These are phyloP conservation scores for Callospermophilus lateralis DNA, from an alignment of 2,113 vertebrate species.

Conservation along the genomic window DNA sequence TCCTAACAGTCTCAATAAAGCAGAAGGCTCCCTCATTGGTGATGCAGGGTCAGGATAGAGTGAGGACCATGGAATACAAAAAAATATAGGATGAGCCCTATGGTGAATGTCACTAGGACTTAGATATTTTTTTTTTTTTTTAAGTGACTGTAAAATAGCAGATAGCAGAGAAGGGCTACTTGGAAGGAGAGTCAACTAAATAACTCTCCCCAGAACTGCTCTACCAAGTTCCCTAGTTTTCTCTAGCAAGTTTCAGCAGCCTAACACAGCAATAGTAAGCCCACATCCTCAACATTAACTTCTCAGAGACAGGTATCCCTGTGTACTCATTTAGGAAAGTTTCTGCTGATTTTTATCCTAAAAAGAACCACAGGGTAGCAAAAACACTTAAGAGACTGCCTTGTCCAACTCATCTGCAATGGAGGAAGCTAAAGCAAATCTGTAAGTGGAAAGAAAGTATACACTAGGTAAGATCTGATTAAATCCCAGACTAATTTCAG, in stretches of 20 bases:
- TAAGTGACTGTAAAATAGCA: neutral
- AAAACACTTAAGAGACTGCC: neutral
- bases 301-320: neutral
- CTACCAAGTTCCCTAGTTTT: neutral
- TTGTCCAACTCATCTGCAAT: neutral
- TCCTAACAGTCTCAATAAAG: neutral
- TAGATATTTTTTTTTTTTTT: neutral
- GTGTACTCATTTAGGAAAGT: neutral
- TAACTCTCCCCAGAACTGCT: conserved; percentile 22
- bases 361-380: neutral
- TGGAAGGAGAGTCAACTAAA: neutral
- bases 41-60: neutral
- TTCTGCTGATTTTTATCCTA: neutral
- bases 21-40: neutral
- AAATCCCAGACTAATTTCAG: conserved; percentile 47
- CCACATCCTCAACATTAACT: neutral
- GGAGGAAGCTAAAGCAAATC: conserved; percentile 27
- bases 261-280: neutral
- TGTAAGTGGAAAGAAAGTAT: conserved; percentile 44
- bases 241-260: conserved; percentile 16
- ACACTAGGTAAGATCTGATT: conserved; percentile 35
- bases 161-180: conserved; percentile 5
- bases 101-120: neutral
- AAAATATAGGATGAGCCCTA: neutral
- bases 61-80: neutral